Evolutionary conservation across 2,797 vertebrate species (phyloP).

Genomic region (Bryconaethiops microstoma): DNA sequence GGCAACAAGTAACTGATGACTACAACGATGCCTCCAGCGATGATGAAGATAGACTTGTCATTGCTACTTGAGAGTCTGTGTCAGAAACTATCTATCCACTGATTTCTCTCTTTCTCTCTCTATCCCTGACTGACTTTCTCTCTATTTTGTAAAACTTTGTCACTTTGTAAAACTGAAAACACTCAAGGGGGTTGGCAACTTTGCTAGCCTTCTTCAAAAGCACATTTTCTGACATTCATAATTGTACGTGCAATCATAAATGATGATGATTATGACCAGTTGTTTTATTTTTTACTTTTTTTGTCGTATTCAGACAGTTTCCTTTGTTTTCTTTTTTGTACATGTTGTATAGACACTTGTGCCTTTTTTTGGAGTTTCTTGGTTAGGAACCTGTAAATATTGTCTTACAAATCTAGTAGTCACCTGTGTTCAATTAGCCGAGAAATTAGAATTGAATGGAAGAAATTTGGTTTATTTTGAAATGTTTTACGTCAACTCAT

Average conservation of each 20-base stretch:
- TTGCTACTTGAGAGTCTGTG: constrained; percentile 84
- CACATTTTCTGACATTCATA: constrained; percentile 97
- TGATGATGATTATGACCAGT: constrained; percentile 87
- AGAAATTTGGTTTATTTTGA: constrained; percentile 75
- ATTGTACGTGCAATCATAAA: constrained; percentile 95
- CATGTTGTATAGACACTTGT: constrained; percentile 99
- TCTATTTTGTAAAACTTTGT: constrained; percentile 77
- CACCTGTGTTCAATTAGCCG: constrained; percentile 87
- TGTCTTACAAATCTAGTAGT: constrained; percentile 88
- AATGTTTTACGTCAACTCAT: constrained; percentile 79
- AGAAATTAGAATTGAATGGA: constrained; percentile 68
- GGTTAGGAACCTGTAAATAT: constrained; percentile 96
- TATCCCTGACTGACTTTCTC: constrained; percentile 60
- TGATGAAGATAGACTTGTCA: constrained; percentile 96
- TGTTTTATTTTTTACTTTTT: constrained; percentile 77
- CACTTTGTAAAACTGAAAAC: constrained; percentile 86
- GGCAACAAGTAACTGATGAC: constrained; percentile 78
- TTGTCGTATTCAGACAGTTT: constrained; percentile 84
- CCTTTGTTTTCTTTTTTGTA: constrained; percentile 86
- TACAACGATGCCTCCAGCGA: constrained; percentile 92
- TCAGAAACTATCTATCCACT: constrained; percentile 52
- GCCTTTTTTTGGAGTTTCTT: constrained; percentile 96
- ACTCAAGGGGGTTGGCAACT: constrained; percentile 84
- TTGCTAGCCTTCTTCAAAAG: constrained; percentile 89
- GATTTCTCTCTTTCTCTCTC: constrained; percentile 26